phyloP scores from a whole-genome alignment of 1,140 invertebrate genomes.

The Laodelphax striatellus region DNA sequence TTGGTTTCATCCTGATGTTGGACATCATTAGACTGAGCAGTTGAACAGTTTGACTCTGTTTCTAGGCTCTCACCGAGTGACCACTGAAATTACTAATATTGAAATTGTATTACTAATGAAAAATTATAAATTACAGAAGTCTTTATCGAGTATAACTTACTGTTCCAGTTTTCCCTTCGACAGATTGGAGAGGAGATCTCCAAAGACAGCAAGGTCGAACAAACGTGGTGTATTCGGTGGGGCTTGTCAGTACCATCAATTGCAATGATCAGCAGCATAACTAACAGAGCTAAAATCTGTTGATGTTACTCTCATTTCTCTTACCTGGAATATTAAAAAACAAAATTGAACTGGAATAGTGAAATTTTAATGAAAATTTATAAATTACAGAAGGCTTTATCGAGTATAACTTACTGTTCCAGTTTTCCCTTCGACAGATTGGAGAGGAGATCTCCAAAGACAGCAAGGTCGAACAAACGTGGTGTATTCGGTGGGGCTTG shows the following conservation, averaged over 20 bases:
- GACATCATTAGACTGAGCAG: no score
- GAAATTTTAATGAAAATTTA: no score
- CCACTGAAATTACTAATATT: no score
- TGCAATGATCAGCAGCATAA: conserved; percentile 43
- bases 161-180: conserved; percentile 26
- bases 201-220: conserved; percentile 28
- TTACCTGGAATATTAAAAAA: conserved; percentile 15
- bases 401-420: conserved; percentile 24
- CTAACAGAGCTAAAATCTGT: conserved; percentile 71
- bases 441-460: conserved; percentile 22
- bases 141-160: conserved; percentile 18
- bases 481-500: conserved; percentile 20
- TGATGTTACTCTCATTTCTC: conserved; percentile 37
- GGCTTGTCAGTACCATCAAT: conserved; percentile 22
- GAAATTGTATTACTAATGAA: no score
- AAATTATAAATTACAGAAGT: no score
- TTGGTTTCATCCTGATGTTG: no score
- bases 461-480: conserved; percentile 26
- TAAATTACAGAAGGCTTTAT: no score
- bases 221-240: conserved; percentile 22
- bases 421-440: conserved; percentile 22
- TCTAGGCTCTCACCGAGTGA: no score
- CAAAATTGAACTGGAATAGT: no score
- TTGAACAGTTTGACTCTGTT: no score
- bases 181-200: conserved; percentile 18